Percentiles rank a stretch among this genome's conserved stretches.
Conservation (phyloP, 2,888 invertebrate genomes). For the Drosophila barbarae region DNA sequence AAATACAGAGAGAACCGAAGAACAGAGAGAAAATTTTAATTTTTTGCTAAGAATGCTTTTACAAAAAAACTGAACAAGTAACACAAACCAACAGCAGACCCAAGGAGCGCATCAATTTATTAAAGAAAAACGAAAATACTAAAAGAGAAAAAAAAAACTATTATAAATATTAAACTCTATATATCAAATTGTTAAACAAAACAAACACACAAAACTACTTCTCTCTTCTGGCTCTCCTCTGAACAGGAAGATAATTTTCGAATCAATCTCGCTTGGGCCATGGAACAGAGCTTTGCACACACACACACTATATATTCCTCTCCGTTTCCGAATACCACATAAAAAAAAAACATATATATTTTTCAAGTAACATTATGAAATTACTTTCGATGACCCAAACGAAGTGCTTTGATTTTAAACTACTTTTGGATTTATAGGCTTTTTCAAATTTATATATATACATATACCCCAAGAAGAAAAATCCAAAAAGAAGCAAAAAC, state of each 20-base stretch:
- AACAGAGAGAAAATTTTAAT: conserved; percentile 61
- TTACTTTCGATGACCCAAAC: conserved; percentile 45
- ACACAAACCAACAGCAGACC: conserved; percentile 33
- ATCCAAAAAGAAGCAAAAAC: conserved; percentile 36
- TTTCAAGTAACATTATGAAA: conserved; percentile 24
- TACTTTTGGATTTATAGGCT: conserved; percentile 66
- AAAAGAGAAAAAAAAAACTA: conserved; percentile 35
- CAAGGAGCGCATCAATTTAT: conserved; percentile 62
- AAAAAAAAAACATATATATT: conserved; percentile 9
- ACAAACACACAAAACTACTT: conserved; percentile 39
- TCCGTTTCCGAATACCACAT: conserved; percentile 29
- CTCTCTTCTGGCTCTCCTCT: conserved; percentile 57
- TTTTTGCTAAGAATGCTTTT: conserved; percentile 77
- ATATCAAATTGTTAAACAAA: conserved; percentile 69
- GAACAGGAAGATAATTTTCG: conserved; percentile 46
- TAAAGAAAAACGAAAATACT: conserved; percentile 42
- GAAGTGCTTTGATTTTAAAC: conserved; percentile 58
- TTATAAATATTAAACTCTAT: conserved; percentile 60
- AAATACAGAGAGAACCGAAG: conserved; percentile 40
- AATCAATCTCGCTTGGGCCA: conserved; percentile 40
- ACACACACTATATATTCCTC: conserved; percentile 21
- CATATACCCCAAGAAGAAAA: conserved; percentile 20
- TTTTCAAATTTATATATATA: conserved; percentile 68
- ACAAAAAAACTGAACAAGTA: conserved; percentile 61
- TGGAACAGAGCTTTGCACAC: conserved; percentile 38